Evolutionary conservation across 1,140 invertebrate genomes (phyloP).

Genomic region (Yoshiicerus persimilis): DNA sequence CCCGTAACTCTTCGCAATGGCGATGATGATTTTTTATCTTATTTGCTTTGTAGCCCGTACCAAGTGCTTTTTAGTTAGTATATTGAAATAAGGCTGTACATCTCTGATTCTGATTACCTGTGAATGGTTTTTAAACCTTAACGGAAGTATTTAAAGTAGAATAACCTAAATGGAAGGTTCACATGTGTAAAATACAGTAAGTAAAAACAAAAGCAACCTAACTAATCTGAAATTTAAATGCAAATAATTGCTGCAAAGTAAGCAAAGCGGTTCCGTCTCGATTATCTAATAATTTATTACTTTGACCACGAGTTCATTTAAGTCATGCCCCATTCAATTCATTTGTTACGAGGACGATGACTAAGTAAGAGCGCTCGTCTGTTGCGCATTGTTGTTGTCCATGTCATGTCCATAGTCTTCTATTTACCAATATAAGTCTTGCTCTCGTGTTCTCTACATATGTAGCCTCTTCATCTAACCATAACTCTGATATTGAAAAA

Average conservation of each 20-base stretch:
- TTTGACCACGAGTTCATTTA: slow-evolving; percentile 1
- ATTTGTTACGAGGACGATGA: neutral
- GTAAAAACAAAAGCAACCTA: neutral
- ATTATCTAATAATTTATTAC: neutral
- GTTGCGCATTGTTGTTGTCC: neutral
- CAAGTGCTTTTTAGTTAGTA: too few relatives aligned
- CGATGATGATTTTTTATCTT: neutral
- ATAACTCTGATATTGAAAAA: neutral
- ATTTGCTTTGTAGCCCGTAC: neutral
- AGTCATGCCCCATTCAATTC: neutral
- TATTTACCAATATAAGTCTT: neutral
- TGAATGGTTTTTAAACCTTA: neutral
- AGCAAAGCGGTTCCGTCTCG: neutral
- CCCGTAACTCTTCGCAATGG: neutral
- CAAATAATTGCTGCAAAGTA: neutral
- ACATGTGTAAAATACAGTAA: neutral
- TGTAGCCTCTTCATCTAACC: neutral
- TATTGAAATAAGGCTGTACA: too few relatives aligned
- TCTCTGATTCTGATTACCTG: neutral
- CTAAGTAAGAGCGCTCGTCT: neutral
- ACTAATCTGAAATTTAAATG: neutral
- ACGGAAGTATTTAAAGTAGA: neutral
- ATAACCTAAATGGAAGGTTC: neutral
- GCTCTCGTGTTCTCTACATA: neutral
- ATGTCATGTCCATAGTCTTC: neutral